These are phyloP conservation scores for Nannospalax galili DNA, from an alignment of 2,113 vertebrate species.

Conservation along the genomic window DNA sequence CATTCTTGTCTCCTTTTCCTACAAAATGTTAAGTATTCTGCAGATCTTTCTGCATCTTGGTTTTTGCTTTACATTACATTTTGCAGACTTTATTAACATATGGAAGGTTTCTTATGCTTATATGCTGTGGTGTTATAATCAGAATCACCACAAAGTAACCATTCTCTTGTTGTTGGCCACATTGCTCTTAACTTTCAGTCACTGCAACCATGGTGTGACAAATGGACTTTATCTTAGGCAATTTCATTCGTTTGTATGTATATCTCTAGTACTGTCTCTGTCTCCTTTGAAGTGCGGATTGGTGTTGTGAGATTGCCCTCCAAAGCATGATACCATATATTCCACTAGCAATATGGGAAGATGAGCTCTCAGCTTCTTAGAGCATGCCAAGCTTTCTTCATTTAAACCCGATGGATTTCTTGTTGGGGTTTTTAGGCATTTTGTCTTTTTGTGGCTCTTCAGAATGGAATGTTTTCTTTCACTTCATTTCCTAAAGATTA, in stretches of 20 bases:
- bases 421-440: background rate
- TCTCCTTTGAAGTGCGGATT: background rate
- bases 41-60: background rate
- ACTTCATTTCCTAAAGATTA: background rate
- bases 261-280: background rate
- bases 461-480: background rate
- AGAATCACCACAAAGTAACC: background rate
- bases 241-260: background rate
- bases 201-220: background rate
- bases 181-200: background rate
- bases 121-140: no score
- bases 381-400: background rate
- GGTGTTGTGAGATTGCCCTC: background rate
- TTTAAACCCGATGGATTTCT: background rate
- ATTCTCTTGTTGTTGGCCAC: background rate
- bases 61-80: background rate
- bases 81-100: background rate
- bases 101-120: background rate
- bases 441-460: background rate
- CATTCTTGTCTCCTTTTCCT: background rate
- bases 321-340: accelerated
- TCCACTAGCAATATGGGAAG: background rate
- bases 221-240: background rate
- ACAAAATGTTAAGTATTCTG: background rate
- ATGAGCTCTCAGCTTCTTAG: background rate